These are phyloP conservation scores for Mimas tiliae DNA, from an alignment of 2,888 invertebrate genomes.

Conservation along the genomic window DNA sequence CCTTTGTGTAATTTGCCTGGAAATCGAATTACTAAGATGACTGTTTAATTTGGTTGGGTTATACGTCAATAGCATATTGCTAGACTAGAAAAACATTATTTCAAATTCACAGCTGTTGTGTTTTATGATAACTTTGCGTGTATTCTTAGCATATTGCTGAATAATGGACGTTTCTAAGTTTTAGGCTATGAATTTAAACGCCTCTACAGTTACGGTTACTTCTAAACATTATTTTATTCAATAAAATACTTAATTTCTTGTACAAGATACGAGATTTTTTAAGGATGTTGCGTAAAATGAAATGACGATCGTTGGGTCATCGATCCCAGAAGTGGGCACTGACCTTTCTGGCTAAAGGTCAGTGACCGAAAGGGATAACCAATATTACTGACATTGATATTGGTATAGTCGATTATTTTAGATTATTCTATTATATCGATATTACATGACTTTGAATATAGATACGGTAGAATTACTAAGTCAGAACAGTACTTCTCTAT, in stretches of 20 bases:
- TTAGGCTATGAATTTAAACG: no score
- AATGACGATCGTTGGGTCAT: background rate
- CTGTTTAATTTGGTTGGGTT: background rate
- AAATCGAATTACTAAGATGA: background rate
- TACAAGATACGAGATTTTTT: no score
- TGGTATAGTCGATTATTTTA: background rate
- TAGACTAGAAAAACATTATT: slow-evolving; percentile 28
- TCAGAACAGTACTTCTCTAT: no score
- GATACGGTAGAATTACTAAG: no score
- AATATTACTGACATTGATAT: background rate
- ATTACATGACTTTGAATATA: no score
- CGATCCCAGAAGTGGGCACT: background rate
- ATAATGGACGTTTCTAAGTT: no score
- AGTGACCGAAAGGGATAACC: background rate
- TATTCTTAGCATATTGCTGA: no score
- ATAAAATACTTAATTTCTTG: no score
- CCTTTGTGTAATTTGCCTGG: background rate
- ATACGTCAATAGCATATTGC: slow-evolving; percentile 8
- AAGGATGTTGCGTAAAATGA: background rate
- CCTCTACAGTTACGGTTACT: no score
- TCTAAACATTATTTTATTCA: no score
- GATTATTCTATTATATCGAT: no score
- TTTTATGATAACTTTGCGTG: no score
- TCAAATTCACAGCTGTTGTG: slow-evolving; percentile 34
- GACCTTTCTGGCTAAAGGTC: background rate